Evolutionary conservation across 2,113 vertebrate species (phyloP).

Genomic region (Myrmecobius fasciatus): DNA sequence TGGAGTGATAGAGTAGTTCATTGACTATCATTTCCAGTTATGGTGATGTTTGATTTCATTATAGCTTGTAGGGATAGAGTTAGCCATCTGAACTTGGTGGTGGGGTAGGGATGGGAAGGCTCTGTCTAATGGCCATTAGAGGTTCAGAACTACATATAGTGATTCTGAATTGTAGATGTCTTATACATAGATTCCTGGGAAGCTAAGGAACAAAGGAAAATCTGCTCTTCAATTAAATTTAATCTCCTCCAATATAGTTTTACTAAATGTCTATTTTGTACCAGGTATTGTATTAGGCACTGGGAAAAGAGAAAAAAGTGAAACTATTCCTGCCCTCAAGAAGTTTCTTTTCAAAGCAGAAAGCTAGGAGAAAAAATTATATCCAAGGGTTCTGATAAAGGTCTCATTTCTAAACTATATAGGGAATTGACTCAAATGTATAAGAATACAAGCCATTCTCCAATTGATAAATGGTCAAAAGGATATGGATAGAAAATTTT

Average conservation of each 20-base stretch:
- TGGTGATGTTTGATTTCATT: background rate
- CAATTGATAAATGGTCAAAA: no score
- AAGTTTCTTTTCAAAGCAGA: no score
- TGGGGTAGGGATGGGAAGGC: background rate
- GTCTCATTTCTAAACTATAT: no score
- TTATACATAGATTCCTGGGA: background rate
- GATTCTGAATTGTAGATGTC: background rate
- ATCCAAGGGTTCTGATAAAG: no score
- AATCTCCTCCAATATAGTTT: no score
- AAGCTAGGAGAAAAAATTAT: no score
- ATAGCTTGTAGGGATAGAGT: background rate
- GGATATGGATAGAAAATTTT: no score
- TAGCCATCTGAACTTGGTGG: background rate
- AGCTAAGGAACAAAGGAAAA: background rate
- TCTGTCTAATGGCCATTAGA: background rate
- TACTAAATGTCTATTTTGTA: background rate
- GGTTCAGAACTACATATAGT: background rate
- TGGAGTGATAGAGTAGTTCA: background rate
- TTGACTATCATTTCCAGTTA: background rate
- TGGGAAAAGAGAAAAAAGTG: background rate
- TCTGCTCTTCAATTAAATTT: background rate
- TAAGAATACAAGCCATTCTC: no score
- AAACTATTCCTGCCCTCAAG: no score
- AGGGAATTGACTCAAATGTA: no score
- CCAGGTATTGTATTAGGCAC: background rate